Conservation (phyloP, 2,797 vertebrate species). For the Hafferia zeledoni region DNA sequence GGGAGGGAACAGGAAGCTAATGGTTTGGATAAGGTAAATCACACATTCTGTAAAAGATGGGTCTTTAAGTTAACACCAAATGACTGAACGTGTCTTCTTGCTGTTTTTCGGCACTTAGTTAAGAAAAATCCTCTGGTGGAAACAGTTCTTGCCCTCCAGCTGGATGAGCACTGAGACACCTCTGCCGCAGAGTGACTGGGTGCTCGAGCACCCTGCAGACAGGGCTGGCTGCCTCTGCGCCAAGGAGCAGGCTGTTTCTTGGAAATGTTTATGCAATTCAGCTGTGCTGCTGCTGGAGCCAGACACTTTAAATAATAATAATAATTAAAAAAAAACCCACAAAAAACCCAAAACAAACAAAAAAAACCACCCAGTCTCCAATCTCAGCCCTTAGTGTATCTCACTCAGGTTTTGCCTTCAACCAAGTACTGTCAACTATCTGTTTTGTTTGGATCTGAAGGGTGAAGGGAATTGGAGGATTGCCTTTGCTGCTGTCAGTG, state of each 20-base stretch:
- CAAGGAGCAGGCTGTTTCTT: constrained; percentile 29
- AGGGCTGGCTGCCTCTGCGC: background rate
- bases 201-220: background rate
- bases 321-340: no score
- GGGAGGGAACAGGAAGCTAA: background rate
- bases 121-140: background rate
- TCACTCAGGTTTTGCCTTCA: background rate
- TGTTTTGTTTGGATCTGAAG: constrained; percentile 20
- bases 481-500: constrained; percentile 24
- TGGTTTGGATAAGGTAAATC: background rate
- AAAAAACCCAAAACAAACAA: no score
- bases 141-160: background rate
- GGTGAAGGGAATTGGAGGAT: constrained; percentile 5
- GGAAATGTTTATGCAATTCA: constrained; percentile 38
- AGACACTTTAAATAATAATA: background rate
- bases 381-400: background rate
- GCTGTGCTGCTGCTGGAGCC: background rate
- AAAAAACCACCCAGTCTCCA: background rate
- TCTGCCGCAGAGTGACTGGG: background rate
- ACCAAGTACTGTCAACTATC: constrained; percentile 1
- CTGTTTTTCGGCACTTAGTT: background rate
- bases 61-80: background rate
- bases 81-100: background rate
- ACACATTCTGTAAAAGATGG: background rate
- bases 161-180: background rate